Base-by-base conservation (phyloP, 1,140 invertebrate species). In the Bombus picipes region DNA sequence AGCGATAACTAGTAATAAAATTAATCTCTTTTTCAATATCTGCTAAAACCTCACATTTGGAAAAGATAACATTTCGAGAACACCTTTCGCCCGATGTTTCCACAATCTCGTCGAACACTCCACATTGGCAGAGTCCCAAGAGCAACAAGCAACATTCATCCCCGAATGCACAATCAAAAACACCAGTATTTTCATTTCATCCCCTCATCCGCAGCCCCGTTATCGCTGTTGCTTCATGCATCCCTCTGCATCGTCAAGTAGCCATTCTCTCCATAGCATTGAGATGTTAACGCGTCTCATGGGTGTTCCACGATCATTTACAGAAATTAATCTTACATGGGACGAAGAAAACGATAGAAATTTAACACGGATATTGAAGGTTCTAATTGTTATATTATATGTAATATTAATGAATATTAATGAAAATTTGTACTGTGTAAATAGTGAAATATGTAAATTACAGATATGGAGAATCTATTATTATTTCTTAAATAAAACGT, bases 191-290 rank as follows among this genome's bases (percentile, higher is more conserved):
- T 76, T 76, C 53, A 25, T 34, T 75, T 37, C 74, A 57, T 37
- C 53, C 74, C 74, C 74, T 59, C 41, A 32, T n/a, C 34, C 34
- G 6, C 53, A 59, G 34, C 25, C 28, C 53, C 28, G 74, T 47
- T 73, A 73, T 73, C 71, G 13, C n/a, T 73, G 71, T 76, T 76
- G 74, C 34, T 59, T 59, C 74, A 39, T 59, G 4, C 74, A 34
- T 18, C 25, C 15, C n/a, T 28, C 74, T n/a, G 28, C 32, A 32
- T 53, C 43, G 41, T 74, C 3, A 5, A 34, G 25, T 41, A 53
- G 10, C 32, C 47, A 57, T 28, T 10, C 34, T 32, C 65, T 18
- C 25, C 22, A 25, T 25, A 15, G 1, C 18, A 74, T 41, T 25
- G 25, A 22, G 70, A 72, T 41, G 37, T 41, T 41, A 41, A 41